These are phyloP conservation scores for Pristionchus fissidentatus DNA, from an alignment of 2,888 invertebrate species.

Conservation along the genomic window DNA sequence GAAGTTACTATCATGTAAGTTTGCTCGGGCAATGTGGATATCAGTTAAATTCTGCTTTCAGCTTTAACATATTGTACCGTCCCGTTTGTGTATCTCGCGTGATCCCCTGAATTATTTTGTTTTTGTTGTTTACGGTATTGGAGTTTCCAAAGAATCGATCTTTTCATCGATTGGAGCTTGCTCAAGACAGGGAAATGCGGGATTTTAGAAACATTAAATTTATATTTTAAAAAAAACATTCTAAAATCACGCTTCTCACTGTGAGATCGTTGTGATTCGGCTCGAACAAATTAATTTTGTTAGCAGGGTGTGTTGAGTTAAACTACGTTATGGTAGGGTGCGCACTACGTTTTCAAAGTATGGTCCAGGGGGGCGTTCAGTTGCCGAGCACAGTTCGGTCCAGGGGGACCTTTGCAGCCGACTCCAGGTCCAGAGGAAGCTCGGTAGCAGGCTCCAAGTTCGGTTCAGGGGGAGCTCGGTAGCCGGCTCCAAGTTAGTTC, in stretches of 20 bases:
- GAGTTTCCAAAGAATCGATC: constrained; percentile 13
- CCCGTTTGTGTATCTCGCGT: background rate
- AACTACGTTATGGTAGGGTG: no score
- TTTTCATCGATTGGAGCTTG: constrained; percentile 30
- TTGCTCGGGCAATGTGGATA: constrained; percentile 38
- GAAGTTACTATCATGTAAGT: constrained; percentile 74
- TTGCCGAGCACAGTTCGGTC: no score
- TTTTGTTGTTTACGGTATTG: background rate
- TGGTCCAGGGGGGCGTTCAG: no score
- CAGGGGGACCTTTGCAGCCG: no score
- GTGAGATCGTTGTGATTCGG: no score
- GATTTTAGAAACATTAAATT: background rate
- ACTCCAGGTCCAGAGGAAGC: no score
- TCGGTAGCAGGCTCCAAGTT: no score
- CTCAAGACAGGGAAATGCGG: background rate
- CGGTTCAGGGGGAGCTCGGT: no score
- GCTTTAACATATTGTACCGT: background rate
- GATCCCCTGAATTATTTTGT: background rate
- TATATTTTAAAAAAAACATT: background rate
- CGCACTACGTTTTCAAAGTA: no score
- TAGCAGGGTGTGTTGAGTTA: no score
- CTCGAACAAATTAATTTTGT: background rate
- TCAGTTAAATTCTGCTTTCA: background rate
- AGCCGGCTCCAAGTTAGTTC: no score
- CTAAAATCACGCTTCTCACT: background rate